Percentiles rank a stretch among this genome's conserved stretches.
These are phyloP conservation scores for Scomber japonicus DNA, from an alignment of 2,113 vertebrate species.

Conservation along the genomic window DNA sequence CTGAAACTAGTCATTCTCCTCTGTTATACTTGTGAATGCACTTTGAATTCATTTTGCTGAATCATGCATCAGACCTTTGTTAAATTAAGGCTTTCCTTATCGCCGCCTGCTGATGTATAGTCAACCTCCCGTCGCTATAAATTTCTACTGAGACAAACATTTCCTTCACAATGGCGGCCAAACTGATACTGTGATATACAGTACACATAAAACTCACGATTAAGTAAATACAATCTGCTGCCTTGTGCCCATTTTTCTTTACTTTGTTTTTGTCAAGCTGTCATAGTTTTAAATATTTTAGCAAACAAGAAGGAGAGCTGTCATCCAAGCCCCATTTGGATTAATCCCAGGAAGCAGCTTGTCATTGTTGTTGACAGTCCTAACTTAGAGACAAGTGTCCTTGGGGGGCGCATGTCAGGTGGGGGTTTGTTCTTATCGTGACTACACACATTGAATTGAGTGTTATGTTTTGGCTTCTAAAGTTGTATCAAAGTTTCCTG, in stretches of 20 bases:
- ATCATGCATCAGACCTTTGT: background rate
- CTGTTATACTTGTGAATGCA: background rate
- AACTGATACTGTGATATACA: background rate
- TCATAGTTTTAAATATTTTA: conserved; percentile 10
- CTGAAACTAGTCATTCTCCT: background rate
- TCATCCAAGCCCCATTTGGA: background rate
- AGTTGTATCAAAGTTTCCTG: conserved; percentile 58
- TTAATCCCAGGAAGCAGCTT: too few species aligned
- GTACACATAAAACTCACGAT: background rate
- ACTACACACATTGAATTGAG: conserved; percentile 39
- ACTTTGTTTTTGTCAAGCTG: background rate
- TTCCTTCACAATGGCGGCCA: conserved; percentile 3
- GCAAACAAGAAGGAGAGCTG: conserved; percentile 10
- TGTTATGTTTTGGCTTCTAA: conserved; percentile 5
- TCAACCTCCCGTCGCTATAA: conserved; percentile 37
- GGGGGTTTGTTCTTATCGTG: conserved; percentile 57
- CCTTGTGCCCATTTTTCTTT: background rate
- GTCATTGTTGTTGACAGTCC: too few species aligned
- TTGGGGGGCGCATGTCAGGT: background rate
- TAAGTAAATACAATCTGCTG: background rate
- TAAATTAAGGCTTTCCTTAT: background rate
- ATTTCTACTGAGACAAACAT: background rate
- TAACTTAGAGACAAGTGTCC: too few species aligned
- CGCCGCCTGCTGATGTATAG: background rate
- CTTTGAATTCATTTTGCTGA: background rate